Evolutionary conservation across 2,113 vertebrate genomes (phyloP).

Genomic region (Leucopsar rothschildi): DNA sequence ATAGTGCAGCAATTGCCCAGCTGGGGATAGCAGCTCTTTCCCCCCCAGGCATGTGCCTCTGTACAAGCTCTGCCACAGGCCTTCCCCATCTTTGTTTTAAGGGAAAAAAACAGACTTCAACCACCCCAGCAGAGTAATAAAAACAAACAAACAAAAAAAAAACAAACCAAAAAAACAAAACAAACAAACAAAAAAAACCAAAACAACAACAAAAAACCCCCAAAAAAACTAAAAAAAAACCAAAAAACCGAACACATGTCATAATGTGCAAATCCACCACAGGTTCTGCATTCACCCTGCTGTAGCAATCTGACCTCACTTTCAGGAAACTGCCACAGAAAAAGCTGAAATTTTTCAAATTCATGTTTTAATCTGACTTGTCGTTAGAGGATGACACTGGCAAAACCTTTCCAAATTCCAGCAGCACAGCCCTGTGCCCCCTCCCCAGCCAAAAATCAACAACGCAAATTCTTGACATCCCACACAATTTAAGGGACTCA

Average conservation of each 20-base stretch:
- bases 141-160: neutral
- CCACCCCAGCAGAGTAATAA: fast-evolving
- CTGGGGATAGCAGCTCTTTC: neutral
- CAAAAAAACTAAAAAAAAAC: too few species aligned
- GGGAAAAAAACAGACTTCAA: neutral
- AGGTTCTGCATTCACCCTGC: neutral
- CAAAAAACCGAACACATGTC: too few species aligned
- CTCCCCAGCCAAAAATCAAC: neutral
- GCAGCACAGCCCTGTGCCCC: neutral
- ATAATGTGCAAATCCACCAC: neutral
- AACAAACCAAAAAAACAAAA: too few species aligned
- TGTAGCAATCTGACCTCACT: neutral
- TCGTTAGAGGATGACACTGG: fast-evolving
- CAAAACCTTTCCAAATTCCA: neutral
- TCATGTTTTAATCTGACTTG: neutral
- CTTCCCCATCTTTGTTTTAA: neutral
- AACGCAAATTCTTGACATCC: fast-evolving
- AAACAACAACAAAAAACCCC: too few species aligned
- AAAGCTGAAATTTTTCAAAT: neutral
- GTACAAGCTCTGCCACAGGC: neutral
- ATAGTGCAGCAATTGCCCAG: neutral
- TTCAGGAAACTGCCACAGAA: neutral
- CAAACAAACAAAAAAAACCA: neutral
- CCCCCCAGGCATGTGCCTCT: neutral
- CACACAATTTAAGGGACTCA: fast-evolving